Evolutionary conservation across 2,888 invertebrate species (phyloP), one percentile per base, ranked within the genome.

Genomic region (Spialia ferax): DNA sequence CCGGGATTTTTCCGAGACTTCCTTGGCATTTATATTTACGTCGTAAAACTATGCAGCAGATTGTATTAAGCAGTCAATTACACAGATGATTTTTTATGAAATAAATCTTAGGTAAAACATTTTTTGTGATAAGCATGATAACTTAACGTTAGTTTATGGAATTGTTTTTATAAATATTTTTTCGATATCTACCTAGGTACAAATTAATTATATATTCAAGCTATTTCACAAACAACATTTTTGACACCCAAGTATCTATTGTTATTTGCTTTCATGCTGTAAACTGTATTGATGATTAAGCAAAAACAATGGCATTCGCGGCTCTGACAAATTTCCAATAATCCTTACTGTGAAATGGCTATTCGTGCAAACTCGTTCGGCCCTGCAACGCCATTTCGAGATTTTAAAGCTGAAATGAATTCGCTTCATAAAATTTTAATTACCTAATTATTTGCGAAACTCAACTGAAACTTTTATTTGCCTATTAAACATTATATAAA

Each of bases 281-380:
- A 70, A 64, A 45, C 59, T 68, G 74, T 74, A 18, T 78, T 81
- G 78, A 79, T 78, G 73, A 77, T 79, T 76, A 75, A 78, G 79
- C 73, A 75, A 76, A 78, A 80, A 79, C 78, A 79, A 77, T 77
- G 75, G 69, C 68, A 68, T 70, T 72, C 73, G 73, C 74, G 70
- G 74, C 74, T 72, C 72, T 80, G 78, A 79, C 78, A 78, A 80
- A 82, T 79, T 83, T 82, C 78, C 79, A 80, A 82, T 83, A 81
- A 83, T 79, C 80, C 82, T 78, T 78, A 73, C 75, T 76, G 77
- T 77, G 76, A 83, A 81, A 79, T 77, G 77, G 77, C 76, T 76
- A 77, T 77, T 74, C 75, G 74, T 71, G 76, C 72, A 77, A 76
- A 78, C 78, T 70, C 77, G 73, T 71, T 77, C 70, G 70, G 72